Conservation (phyloP, 2,113 vertebrate genomes). For the Salminus brasiliensis region DNA sequence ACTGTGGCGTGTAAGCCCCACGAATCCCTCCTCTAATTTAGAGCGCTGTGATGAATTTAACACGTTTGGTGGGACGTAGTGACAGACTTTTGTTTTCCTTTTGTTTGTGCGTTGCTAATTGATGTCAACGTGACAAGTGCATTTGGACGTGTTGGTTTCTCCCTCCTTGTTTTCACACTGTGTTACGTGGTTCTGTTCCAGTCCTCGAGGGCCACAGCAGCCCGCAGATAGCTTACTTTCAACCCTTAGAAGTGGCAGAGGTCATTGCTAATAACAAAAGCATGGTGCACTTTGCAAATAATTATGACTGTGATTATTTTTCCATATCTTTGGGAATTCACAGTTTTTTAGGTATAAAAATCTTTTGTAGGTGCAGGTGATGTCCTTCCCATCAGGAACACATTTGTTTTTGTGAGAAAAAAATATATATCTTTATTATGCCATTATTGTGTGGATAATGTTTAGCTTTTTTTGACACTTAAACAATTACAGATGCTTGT, state of each 20-base stretch:
- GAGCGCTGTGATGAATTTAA: slow-evolving; percentile 60
- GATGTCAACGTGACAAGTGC: slow-evolving; percentile 57
- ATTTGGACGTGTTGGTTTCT: background rate
- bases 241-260: background rate
- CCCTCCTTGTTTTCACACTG: background rate
- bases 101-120: slow-evolving; percentile 73
- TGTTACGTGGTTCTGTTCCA: background rate
- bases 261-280: background rate
- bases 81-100: slow-evolving; percentile 66
- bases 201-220: background rate
- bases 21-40: slow-evolving; percentile 52
- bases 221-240: background rate
- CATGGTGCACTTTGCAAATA: background rate
- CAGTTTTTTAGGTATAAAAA: too few species aligned
- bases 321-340: too few species aligned
- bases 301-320: too few species aligned
- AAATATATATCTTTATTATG: too few species aligned
- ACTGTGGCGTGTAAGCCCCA: slow-evolving; percentile 54
- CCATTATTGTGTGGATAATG: too few species aligned
- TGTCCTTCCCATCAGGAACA: too few species aligned
- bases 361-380: too few species aligned
- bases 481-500: background rate
- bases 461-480: too few species aligned
- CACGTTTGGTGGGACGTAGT: slow-evolving; percentile 59
- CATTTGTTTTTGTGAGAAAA: too few species aligned